phyloP scores from a whole-genome alignment of 2,797 vertebrate genomes.

The Tangara arthus region DNA sequence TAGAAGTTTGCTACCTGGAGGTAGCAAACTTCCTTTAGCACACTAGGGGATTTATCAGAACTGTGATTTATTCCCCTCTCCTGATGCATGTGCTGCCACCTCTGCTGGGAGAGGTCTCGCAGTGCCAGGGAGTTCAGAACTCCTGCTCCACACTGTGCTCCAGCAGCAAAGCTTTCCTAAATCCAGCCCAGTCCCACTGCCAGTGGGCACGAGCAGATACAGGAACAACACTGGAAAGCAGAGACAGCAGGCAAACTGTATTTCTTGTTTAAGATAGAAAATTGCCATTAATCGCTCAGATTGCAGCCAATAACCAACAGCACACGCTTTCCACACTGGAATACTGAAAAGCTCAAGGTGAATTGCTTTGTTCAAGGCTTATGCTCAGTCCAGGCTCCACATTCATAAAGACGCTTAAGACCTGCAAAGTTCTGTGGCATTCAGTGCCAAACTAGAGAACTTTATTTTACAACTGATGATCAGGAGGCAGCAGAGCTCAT shows the following conservation, averaged over 20 bases:
- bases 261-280: background rate
- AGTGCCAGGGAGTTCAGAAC: fast-evolving
- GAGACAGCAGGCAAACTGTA: background rate
- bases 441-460: background rate
- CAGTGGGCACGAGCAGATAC: background rate
- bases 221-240: background rate
- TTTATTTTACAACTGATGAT: background rate
- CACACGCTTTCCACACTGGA: fast-evolving
- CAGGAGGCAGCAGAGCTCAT: background rate
- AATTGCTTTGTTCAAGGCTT: background rate
- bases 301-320: background rate
- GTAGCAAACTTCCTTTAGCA: background rate
- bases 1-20: background rate
- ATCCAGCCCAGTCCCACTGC: background rate
- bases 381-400: background rate
- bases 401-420: background rate
- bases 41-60: background rate
- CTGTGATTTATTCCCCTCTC: background rate
- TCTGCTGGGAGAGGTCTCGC: background rate
- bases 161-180: background rate
- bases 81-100: fast-evolving
- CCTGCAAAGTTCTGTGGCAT: background rate
- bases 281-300: background rate
- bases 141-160: background rate
- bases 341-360: slow-evolving; percentile 8